Conservation (phyloP, 2,797 vertebrate species). For the Bradypodion pumilum region DNA sequence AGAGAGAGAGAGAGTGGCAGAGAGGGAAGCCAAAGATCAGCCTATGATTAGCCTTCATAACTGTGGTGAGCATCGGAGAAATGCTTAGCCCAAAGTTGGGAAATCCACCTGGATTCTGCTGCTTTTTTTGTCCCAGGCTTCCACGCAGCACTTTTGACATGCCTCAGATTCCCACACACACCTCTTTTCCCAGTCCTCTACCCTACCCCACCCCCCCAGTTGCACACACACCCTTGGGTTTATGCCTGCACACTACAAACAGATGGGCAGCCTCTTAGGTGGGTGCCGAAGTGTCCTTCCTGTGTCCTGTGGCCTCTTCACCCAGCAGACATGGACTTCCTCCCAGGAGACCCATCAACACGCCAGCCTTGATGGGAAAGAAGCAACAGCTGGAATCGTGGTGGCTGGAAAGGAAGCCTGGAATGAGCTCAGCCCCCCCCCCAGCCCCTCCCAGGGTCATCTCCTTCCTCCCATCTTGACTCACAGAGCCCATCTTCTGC, state of each 20-base stretch:
- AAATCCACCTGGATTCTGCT: conserved; percentile 52
- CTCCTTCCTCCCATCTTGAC: too few relatives aligned
- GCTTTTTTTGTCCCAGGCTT: conserved; percentile 52
- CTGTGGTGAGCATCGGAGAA: not conserved
- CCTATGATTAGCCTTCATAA: too few relatives aligned
- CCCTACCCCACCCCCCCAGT: conserved; percentile 2
- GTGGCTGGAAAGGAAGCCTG: not conserved
- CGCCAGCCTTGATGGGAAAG: conserved; percentile 46
- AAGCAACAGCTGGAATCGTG: conserved; percentile 34
- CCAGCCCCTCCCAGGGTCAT: conserved; percentile 25
- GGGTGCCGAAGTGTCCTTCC: conserved; percentile 43
- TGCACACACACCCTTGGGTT: not conserved
- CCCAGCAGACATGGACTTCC: conserved; percentile 77
- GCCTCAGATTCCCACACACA: conserved; percentile 28
- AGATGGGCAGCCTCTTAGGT: conserved; percentile 69
- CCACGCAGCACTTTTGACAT: conserved; percentile 40
- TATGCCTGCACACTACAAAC: conserved; percentile 64
- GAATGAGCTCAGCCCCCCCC: not conserved
- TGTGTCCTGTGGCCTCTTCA: conserved; percentile 76
- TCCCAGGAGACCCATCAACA: conserved; percentile 67
- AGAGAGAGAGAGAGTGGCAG: too few relatives aligned
- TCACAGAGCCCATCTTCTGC: not conserved
- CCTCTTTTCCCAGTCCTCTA: not conserved
- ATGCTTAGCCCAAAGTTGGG: not conserved
- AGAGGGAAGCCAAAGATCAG: too few relatives aligned